phyloP scores from a whole-genome alignment of 1,140 invertebrate species.

The Psix sp. region DNA sequence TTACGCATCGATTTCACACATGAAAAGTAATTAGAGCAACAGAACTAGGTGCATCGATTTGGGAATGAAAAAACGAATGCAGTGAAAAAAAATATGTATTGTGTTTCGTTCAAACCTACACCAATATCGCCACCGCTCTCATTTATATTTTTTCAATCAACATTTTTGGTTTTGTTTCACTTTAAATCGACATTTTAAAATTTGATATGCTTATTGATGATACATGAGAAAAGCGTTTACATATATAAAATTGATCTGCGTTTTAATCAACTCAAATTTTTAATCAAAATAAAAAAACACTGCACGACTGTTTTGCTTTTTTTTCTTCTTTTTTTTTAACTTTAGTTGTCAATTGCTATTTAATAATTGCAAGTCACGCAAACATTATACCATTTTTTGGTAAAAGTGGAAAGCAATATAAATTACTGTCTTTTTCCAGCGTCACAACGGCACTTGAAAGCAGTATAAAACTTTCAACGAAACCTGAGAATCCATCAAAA shows the following conservation, averaged over 20 bases:
- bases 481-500: constrained; percentile 60
- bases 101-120: constrained; percentile 24
- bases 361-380: constrained; percentile 9
- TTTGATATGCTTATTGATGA: constrained; percentile 14
- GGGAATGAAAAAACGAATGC: too few relatives aligned
- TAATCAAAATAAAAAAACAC: too few relatives aligned
- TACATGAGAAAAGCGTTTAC: constrained; percentile 3
- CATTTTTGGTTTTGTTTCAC: constrained; percentile 6
- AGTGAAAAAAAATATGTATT: constrained; percentile 21
- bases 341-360: not conserved
- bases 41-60: too few relatives aligned
- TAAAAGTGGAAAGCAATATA: constrained; percentile 57
- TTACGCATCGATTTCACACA: too few relatives aligned
- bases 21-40: too few relatives aligned
- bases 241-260: constrained; percentile 6
- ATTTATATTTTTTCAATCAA: constrained; percentile 3
- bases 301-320: too few relatives aligned
- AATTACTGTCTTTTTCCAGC: constrained; percentile 54
- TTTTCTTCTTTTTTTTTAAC: too few relatives aligned
- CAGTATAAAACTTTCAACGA: constrained; percentile 59
- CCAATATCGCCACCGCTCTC: constrained; percentile 1
- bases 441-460: constrained; percentile 49
- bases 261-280: too few relatives aligned
- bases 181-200: constrained; percentile 11
- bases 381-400: constrained; percentile 37